Evolutionary conservation across 2,888 invertebrate species (phyloP), one percentile per base, ranked within the genome.

Genomic region (Colletes collaris): DNA sequence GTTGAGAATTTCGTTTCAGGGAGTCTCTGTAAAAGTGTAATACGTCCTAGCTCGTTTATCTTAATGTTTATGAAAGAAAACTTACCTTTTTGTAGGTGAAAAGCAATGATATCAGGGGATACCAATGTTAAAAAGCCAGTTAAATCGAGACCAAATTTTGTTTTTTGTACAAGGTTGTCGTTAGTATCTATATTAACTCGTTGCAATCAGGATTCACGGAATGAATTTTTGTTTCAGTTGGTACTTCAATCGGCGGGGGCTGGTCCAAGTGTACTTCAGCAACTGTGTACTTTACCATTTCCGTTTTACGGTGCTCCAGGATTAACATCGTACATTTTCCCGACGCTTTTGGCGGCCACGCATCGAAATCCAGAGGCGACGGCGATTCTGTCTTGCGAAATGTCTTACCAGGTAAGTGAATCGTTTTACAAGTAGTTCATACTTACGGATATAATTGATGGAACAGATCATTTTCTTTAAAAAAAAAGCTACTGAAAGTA

Each of bases 281-380:
- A 97, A 88, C 94, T 98, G 59, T 97, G 97, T 93, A 96, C 95
- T 0, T 93, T 98, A 85, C 98, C 98, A 0, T 97, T 98, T 88
- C 96, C 96, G 87, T 98, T 97, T 94, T 97, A 98, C 93, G 96
- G 97, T 62, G 96, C 97, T 74, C 95, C 95, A 44, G 91, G 94
- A 2, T 95, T 97, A 83, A 95, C 96, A 74, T 94, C 94, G 81
- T 95, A 96, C 67, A 94, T 98, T 67, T 95, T 97, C 92, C 97
- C 98, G 0, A 97, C 97, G 0, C 94, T 98, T 58, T 94, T 97
- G 74, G 96, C 97, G 37, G 94, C 95, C 92, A 94, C 96, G 90
- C 93, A 95, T 91, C 92, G 95, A 62, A 96, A 96, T 88, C 93
- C 94, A 4, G 95, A 96, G 81, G 97, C 97, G 84, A 94, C 95